Percentiles rank a stretch among this genome's conserved stretches.
Conservation (phyloP, 2,113 vertebrate genomes). For the Lonchura striata region DNA sequence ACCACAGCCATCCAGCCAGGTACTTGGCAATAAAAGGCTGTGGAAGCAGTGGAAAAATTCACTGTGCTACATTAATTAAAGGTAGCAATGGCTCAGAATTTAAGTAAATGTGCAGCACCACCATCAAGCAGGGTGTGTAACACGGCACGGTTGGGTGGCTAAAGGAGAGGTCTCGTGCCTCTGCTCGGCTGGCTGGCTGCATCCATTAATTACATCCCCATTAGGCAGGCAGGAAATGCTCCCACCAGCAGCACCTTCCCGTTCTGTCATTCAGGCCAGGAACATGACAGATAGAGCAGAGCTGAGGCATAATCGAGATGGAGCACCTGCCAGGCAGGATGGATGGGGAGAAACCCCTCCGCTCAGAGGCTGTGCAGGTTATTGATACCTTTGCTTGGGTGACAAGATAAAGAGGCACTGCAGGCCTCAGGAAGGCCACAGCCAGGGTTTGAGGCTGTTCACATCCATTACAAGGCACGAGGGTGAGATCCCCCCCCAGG, state of each 20-base stretch:
- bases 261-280: background rate
- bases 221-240: background rate
- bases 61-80: background rate
- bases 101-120: background rate
- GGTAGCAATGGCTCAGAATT: background rate
- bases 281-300: background rate
- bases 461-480: background rate
- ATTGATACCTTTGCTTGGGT: background rate
- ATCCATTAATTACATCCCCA: background rate
- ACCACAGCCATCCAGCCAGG: background rate
- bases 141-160: background rate
- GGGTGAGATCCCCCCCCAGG: background rate
- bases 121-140: accelerated
- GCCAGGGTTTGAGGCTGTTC: background rate
- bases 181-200: background rate
- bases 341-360: background rate
- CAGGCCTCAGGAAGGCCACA: background rate
- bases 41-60: background rate
- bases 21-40: background rate
- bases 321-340: background rate
- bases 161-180: background rate
- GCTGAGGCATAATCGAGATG: background rate
- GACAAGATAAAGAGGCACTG: background rate
- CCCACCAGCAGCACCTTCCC: background rate
- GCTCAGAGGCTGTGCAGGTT: background rate